Percentiles rank a stretch among this genome's conserved stretches.
phyloP scores from a whole-genome alignment of 2,888 invertebrate species.

The Syrphus vitripennis region DNA sequence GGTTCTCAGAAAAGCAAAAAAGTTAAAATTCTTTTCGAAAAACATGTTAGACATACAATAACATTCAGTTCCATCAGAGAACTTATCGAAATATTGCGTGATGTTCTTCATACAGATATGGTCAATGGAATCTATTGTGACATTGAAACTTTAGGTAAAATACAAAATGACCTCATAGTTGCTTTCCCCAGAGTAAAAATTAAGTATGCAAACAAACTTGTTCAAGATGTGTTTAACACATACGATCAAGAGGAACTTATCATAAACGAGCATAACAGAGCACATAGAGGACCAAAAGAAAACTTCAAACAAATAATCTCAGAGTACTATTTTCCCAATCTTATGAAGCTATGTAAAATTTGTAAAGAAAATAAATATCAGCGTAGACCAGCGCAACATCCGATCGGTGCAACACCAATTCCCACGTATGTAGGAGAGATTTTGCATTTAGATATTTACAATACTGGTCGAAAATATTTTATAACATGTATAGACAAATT shows the following conservation, averaged over 20 bases:
- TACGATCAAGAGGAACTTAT: background rate
- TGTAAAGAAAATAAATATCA: constrained; percentile 14
- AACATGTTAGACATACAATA: no score
- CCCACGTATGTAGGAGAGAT: constrained; percentile 22
- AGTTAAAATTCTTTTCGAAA: no score
- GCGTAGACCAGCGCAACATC: background rate
- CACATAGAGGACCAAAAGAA: background rate
- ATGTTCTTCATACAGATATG: background rate
- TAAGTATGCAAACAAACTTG: background rate
- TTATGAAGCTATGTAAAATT: background rate
- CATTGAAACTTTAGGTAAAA: background rate
- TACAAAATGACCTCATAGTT: background rate
- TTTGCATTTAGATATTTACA: constrained; percentile 25
- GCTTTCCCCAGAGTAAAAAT: background rate
- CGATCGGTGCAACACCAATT: background rate
- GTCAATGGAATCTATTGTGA: background rate
- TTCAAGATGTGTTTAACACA: background rate
- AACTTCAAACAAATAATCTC: background rate
- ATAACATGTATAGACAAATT: constrained; percentile 26
- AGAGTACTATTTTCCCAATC: no score
- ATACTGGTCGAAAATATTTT: constrained; percentile 24
- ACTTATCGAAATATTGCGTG: background rate
- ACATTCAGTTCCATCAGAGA: background rate
- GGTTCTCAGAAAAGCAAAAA: no score
- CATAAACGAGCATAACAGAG: background rate